phyloP scores from a whole-genome alignment of 2,113 vertebrate genomes.

The Irena cyanogastra region DNA sequence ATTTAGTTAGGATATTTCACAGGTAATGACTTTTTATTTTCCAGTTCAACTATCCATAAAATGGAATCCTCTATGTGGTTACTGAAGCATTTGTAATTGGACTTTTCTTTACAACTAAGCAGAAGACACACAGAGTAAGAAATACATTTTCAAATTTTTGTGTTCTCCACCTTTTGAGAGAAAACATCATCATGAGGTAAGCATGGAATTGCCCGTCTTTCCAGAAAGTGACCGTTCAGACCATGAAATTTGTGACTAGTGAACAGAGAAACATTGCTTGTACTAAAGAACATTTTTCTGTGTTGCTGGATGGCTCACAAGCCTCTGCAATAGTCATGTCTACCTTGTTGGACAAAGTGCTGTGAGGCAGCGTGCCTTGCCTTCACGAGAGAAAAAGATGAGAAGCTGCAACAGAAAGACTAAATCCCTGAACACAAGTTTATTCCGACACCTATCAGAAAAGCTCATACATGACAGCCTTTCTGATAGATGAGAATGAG shows the following conservation, averaged over 20 bases:
- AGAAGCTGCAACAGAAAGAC: neutral
- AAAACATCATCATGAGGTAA: neutral
- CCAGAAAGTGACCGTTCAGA: neutral
- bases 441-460: neutral
- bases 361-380: neutral
- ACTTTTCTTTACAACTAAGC: slow-evolving; percentile 10
- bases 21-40: slow-evolving; percentile 52
- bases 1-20: slow-evolving; percentile 56
- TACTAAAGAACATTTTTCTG: neutral
- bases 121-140: neutral
- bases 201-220: neutral
- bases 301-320: neutral
- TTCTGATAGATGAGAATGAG: neutral
- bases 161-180: neutral
- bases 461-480: neutral
- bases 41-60: slow-evolving; percentile 39
- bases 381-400: neutral
- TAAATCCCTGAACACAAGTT: neutral
- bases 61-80: slow-evolving; percentile 9
- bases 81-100: slow-evolving; percentile 45
- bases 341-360: fast-evolving
- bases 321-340: neutral
- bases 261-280: neutral
- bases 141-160: neutral
- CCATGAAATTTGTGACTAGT: neutral